phyloP scores from a whole-genome alignment of 2,888 invertebrate species.

The Eupithecia exiguata region DNA sequence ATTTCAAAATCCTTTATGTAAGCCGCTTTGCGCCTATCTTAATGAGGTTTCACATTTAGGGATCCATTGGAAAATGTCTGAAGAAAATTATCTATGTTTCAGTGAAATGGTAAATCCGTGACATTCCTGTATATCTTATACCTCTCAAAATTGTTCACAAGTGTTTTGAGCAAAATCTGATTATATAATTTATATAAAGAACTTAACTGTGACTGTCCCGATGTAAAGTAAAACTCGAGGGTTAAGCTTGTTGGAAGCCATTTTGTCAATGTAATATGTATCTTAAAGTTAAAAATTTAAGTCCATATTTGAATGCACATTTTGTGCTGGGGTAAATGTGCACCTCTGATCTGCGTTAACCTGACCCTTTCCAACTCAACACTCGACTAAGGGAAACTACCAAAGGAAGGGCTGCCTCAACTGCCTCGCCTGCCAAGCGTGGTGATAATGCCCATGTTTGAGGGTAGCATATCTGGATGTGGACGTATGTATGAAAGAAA shows the following conservation, averaged over 20 bases:
- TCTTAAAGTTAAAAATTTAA: too few relatives aligned
- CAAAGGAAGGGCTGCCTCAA: too few relatives aligned
- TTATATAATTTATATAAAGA: background rate
- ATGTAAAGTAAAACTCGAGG: background rate
- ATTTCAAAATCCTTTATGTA: slow-evolving; percentile 73
- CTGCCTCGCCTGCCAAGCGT: too few relatives aligned
- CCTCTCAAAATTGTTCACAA: background rate
- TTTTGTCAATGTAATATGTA: too few relatives aligned
- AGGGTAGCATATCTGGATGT: background rate
- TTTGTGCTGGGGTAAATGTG: too few relatives aligned
- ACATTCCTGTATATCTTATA: background rate
- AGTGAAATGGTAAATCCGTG: background rate
- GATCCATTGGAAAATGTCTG: slow-evolving; percentile 21
- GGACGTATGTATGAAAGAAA: background rate
- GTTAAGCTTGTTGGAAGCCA: too few relatives aligned
- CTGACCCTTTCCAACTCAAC: too few relatives aligned
- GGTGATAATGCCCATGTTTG: background rate
- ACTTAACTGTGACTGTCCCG: background rate
- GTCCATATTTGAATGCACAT: too few relatives aligned
- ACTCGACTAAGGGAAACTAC: too few relatives aligned
- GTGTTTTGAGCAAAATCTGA: background rate
- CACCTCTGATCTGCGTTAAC: too few relatives aligned
- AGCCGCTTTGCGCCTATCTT: slow-evolving; percentile 68
- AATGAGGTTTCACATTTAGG: slow-evolving; percentile 77
- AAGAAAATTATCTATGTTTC: slow-evolving; percentile 1